Evolutionary conservation across 1,140 invertebrate genomes (phyloP).

Genomic region (Aphelinus atriplicis): DNA sequence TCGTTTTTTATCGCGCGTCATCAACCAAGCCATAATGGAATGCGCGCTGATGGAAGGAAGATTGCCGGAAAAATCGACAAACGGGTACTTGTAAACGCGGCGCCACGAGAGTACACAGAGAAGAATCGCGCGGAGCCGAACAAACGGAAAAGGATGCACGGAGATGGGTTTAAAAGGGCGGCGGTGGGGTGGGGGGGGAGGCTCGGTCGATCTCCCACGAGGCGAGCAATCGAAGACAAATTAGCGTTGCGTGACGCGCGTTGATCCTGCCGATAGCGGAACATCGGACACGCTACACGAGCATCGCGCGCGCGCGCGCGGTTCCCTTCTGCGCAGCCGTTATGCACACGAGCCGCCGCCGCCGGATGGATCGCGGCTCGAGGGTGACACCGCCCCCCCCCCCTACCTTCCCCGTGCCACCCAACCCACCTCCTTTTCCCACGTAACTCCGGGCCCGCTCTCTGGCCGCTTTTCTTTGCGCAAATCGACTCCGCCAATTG

Average conservation of each 20-base stretch:
- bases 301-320: conserved; percentile 41
- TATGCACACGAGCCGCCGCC: too few species aligned
- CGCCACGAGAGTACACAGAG: conserved; percentile 16
- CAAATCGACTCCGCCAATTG: neutral
- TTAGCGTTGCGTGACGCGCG: conserved; percentile 66
- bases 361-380: conserved; percentile 17
- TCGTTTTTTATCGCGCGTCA: too few species aligned
- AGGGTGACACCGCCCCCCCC: conserved; percentile 51
- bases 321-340: too few species aligned
- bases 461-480: neutral
- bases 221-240: conserved; percentile 63
- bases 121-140: conserved; percentile 13
- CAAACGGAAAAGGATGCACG: conserved; percentile 18
- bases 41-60: too few species aligned
- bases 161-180: too few species aligned
- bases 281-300: conserved; percentile 59
- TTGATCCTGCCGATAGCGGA: conserved; percentile 64
- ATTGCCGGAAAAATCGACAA: too few species aligned
- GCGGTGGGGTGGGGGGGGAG: neutral
- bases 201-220: conserved; percentile 58
- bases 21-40: too few species aligned
- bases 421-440: conserved; percentile 4
- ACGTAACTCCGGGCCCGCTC: neutral
- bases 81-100: conserved; percentile 18
- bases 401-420: conserved; percentile 35